Conservation (phyloP, 1,140 invertebrate species). For the Ruditapes philippinarum region DNA sequence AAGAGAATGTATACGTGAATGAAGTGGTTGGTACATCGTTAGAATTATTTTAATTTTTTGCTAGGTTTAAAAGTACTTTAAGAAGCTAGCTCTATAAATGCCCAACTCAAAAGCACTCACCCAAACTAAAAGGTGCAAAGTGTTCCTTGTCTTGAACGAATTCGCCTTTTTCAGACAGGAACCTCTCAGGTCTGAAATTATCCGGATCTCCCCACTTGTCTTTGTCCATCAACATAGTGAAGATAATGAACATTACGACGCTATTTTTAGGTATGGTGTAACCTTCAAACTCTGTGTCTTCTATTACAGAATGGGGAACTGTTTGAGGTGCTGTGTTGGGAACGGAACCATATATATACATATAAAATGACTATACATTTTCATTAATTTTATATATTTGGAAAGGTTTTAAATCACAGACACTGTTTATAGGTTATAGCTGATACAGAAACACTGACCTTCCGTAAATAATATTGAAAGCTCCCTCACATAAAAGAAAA, state of each 20-base stretch:
- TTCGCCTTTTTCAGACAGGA: slow-evolving; percentile 78
- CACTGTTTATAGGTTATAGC: no score
- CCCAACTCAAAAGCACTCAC: slow-evolving; percentile 17
- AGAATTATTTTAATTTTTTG: no score
- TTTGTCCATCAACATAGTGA: slow-evolving; percentile 80
- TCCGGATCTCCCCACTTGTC: slow-evolving; percentile 90
- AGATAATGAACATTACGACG: slow-evolving; percentile 81
- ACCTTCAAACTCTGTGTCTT: slow-evolving; percentile 76
- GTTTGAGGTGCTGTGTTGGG: slow-evolving; percentile 82
- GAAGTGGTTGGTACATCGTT: no score
- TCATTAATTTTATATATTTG: no score
- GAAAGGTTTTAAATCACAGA: no score
- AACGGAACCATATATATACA: background rate
- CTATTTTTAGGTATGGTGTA: slow-evolving; percentile 82
- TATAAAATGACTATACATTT: no score
- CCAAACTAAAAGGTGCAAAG: slow-evolving; percentile 73
- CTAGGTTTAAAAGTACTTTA: no score
- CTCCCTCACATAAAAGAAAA: no score
- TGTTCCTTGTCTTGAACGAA: slow-evolving; percentile 35
- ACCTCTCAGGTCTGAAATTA: slow-evolving; percentile 90
- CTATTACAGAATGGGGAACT: slow-evolving; percentile 79
- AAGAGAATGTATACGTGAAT: no score
- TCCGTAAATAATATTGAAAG: no score
- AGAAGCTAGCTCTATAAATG: background rate
- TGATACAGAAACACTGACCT: no score